Conservation (phyloP, 1,140 invertebrate species). For the Drosophila leontia region DNA sequence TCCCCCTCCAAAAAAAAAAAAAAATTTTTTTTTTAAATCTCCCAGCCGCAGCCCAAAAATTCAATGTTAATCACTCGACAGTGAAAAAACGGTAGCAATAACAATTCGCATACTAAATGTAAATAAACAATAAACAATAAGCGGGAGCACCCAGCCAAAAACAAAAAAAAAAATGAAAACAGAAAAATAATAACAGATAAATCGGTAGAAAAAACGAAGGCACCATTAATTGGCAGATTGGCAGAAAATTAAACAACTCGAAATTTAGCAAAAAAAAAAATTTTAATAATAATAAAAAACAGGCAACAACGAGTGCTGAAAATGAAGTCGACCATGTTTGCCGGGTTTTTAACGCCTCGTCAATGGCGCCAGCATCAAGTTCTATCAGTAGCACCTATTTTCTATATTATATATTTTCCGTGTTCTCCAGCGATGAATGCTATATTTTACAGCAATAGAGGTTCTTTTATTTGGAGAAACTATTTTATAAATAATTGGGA, state of each 20-base stretch:
- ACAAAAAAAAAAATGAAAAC: background rate
- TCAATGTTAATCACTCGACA: constrained; percentile 38
- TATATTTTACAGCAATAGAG: background rate
- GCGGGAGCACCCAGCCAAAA: constrained; percentile 6
- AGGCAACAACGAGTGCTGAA: constrained; percentile 11
- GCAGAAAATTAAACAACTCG: constrained; percentile 39
- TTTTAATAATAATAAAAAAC: background rate
- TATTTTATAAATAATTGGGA: background rate
- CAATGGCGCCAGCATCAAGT: constrained; percentile 28
- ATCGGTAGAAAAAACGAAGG: constrained; percentile 4
- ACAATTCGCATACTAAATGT: constrained; percentile 54
- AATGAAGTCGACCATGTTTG: constrained; percentile 55
- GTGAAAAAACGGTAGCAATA: constrained; percentile 53
- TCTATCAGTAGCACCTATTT: background rate
- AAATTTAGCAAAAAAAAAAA: background rate
- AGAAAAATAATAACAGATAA: constrained; percentile 12
- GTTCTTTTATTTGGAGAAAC: background rate
- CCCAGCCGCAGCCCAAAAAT: constrained; percentile 20
- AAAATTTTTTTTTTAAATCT: background rate
- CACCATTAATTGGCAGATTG: constrained; percentile 55
- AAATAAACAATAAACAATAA: constrained; percentile 65
- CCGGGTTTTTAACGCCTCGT: constrained; percentile 50
- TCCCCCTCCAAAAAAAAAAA: constrained; percentile 1
- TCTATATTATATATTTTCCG: background rate
- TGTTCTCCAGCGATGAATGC: background rate